Conservation (phyloP, 1,140 invertebrate genomes). For the Drosophila orena region DNA sequence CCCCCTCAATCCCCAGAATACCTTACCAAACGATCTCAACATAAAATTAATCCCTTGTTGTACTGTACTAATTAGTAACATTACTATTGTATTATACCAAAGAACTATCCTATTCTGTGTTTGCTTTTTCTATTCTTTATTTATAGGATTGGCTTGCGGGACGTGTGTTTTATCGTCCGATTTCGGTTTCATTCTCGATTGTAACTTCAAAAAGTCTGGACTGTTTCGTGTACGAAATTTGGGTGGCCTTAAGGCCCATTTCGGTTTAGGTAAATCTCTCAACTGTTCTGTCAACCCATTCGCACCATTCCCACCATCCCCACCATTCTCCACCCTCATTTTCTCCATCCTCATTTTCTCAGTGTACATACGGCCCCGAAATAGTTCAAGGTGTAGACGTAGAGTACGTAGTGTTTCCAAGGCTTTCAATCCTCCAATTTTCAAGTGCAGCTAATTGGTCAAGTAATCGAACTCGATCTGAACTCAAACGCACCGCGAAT, state of each 20-base stretch:
- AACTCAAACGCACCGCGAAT: conserved; percentile 34
- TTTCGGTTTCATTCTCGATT: conserved; percentile 94
- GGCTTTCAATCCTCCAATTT: conserved; percentile 24
- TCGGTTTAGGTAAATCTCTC: conserved; percentile 90
- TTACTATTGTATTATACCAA: conserved; percentile 67
- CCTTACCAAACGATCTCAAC: background rate
- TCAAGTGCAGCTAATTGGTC: conserved; percentile 43
- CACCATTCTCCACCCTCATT: background rate
- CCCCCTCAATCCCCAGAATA: background rate
- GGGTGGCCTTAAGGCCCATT: conserved; percentile 94
- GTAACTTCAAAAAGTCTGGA: conserved; percentile 95
- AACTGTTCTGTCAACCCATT: conserved; percentile 18
- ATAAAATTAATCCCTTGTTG: background rate
- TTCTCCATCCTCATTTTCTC: conserved; percentile 5
- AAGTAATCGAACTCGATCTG: conserved; percentile 27
- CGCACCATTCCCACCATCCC: background rate
- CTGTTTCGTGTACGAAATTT: conserved; percentile 95
- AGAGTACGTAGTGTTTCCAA: conserved; percentile 31
- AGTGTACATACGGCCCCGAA: conserved; percentile 24
- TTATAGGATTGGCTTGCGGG: conserved; percentile 87
- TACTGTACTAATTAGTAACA: conserved; percentile 54
- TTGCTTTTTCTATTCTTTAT: conserved; percentile 81
- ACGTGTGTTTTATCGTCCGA: conserved; percentile 94
- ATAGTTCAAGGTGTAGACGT: conserved; percentile 41
- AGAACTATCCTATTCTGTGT: conserved; percentile 77